Conservation (phyloP, 2,797 vertebrate species). For the Hippoglossus hippoglossus region DNA sequence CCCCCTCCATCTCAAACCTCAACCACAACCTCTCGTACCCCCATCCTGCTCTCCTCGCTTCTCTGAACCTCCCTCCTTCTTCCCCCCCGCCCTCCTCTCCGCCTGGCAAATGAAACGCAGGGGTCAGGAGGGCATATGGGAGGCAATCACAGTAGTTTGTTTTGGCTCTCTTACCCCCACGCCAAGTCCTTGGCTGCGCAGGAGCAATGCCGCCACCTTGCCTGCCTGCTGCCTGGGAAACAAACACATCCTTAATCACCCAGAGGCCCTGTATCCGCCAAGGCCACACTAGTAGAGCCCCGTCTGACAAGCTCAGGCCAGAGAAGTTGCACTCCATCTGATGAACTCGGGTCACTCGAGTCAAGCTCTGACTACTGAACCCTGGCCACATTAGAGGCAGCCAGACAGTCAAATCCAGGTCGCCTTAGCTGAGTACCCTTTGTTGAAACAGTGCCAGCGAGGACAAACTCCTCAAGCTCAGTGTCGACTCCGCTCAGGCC, state of each 20-base stretch:
- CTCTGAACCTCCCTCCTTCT: conserved; percentile 39
- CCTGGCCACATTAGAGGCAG: conserved; percentile 61
- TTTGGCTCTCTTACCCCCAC: conserved; percentile 77
- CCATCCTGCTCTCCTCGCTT: conserved; percentile 22
- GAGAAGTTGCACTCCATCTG: conserved; percentile 67
- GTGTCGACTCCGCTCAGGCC: conserved; percentile 50
- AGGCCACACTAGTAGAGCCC: conserved; percentile 75
- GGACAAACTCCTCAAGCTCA: conserved; percentile 56
- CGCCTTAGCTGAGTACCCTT: conserved; percentile 60
- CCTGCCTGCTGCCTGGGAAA: conserved; percentile 79
- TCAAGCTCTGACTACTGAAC: conserved; percentile 75
- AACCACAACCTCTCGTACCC: conserved; percentile 43
- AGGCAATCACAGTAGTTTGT: conserved; percentile 83
- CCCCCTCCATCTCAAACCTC: conserved; percentile 18
- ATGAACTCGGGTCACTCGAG: conserved; percentile 70
- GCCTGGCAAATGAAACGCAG: conserved; percentile 77
- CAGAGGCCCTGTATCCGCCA: conserved; percentile 66
- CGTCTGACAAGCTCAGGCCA: conserved; percentile 67
- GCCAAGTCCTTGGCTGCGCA: conserved; percentile 73
- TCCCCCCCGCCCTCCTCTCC: conserved; percentile 54
- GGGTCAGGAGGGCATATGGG: conserved; percentile 81
- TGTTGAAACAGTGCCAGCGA: conserved; percentile 61
- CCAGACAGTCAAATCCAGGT: conserved; percentile 77
- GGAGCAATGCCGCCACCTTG: conserved; percentile 77
- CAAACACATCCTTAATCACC: conserved; percentile 82